Evolutionary conservation across 2,888 invertebrate species (phyloP).

Genomic region (Syrista parreyssii): DNA sequence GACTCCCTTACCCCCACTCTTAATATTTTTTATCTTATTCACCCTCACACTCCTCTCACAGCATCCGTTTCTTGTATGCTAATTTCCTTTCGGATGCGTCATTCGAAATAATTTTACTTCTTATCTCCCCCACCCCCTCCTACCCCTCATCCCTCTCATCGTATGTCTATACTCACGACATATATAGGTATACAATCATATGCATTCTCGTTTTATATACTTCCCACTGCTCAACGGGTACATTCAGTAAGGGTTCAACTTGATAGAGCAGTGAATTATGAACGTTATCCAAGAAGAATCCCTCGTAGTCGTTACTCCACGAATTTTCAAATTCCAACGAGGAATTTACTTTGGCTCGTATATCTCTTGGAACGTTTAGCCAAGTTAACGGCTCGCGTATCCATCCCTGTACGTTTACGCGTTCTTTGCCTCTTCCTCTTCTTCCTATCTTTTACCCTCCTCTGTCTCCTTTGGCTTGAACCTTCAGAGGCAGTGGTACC

Average conservation of each 20-base stretch:
- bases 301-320: background rate
- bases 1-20: constrained; percentile 10
- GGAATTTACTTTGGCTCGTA: background rate
- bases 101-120: background rate
- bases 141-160: constrained; percentile 8
- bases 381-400: background rate
- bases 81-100: background rate
- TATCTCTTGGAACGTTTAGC: background rate
- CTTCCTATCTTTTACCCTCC: too few species aligned
- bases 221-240: background rate
- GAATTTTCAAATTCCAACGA: constrained; percentile 1
- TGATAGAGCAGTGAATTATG: background rate
- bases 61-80: constrained; percentile 1
- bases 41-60: background rate
- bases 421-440: background rate
- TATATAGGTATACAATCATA: background rate
- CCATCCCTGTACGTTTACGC: background rate
- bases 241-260: background rate
- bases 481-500: background rate
- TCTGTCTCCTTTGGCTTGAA: background rate
- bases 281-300: background rate
- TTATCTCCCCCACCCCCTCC: constrained; percentile 12
- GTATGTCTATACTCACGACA: background rate
- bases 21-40: constrained; percentile 27
- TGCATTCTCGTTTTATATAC: background rate